Evolutionary conservation across 1,140 invertebrate genomes (phyloP).

Genomic region (Zaprionus lachaisei): DNA sequence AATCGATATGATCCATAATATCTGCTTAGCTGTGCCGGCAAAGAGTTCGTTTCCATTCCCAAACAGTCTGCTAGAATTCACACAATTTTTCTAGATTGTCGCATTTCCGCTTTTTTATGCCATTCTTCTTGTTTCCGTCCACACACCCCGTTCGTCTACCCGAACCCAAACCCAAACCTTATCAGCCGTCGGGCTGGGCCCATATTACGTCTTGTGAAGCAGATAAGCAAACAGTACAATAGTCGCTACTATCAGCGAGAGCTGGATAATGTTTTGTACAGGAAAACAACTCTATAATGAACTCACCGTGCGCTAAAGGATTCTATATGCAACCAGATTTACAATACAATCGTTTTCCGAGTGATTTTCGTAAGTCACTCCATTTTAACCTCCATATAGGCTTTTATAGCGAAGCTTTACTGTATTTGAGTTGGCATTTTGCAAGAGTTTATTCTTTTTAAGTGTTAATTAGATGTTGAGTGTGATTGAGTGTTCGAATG

Average conservation of each 20-base stretch:
- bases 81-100: conserved; percentile 25
- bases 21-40: neutral
- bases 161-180: conserved; percentile 32
- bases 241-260: conserved; percentile 15
- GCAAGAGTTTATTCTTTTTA: neutral
- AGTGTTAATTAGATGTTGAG: conserved; percentile 5
- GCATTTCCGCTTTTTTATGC: conserved; percentile 55
- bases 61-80: neutral
- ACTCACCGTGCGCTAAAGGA: neutral
- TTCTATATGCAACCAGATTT: too few relatives aligned
- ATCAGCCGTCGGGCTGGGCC: conserved; percentile 36
- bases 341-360: too few relatives aligned
- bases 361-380: neutral
- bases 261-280: conserved; percentile 33
- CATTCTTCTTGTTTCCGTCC: conserved; percentile 47
- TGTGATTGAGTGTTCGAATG: neutral
- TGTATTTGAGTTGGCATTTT: neutral
- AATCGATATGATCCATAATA: conserved; percentile 44
- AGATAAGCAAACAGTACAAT: conserved; percentile 37
- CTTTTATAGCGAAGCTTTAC: neutral
- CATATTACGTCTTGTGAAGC: conserved; percentile 43
- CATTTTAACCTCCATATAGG: neutral
- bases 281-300: neutral
- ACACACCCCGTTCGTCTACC: conserved; percentile 22
- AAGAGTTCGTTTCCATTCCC: neutral